Percentiles rank a stretch among this genome's conserved stretches.
Evolutionary conservation across 2,888 invertebrate species (phyloP).

Genomic region (Periphyllus acericola): DNA sequence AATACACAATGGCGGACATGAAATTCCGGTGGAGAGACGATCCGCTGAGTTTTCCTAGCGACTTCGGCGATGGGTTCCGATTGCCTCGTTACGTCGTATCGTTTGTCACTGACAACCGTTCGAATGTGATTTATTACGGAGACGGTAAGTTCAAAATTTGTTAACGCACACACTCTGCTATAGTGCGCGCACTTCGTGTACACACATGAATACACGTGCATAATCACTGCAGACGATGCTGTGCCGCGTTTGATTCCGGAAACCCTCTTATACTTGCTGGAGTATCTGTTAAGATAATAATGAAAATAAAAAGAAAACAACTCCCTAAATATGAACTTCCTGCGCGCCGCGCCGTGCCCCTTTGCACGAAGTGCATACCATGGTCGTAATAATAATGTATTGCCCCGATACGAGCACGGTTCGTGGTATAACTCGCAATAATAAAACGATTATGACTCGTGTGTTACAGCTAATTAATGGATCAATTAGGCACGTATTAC

Average conservation of each 20-base stretch:
- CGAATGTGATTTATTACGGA: slow-evolving; percentile 74
- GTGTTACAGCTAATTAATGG: slow-evolving; percentile 23
- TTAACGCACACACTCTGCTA: neutral
- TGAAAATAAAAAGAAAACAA: no score
- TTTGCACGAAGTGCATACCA: neutral
- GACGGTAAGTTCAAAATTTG: slow-evolving; percentile 70
- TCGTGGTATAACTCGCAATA: neutral
- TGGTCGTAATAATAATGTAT: no score
- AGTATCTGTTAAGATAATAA: neutral
- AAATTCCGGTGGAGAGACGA: slow-evolving; percentile 74
- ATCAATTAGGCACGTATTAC: slow-evolving; percentile 24
- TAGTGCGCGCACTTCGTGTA: neutral
- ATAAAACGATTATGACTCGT: slow-evolving; percentile 21
- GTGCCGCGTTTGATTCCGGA: neutral
- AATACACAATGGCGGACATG: slow-evolving; percentile 73
- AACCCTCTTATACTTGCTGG: neutral
- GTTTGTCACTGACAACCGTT: slow-evolving; percentile 73
- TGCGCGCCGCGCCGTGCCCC: neutral
- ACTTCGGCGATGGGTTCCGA: slow-evolving; percentile 72
- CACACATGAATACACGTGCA: neutral
- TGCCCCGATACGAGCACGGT: neutral
- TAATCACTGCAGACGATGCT: neutral
- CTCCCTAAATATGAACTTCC: neutral
- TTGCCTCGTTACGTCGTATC: slow-evolving; percentile 75
- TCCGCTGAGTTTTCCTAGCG: slow-evolving; percentile 70